phyloP scores from a whole-genome alignment of 2,888 invertebrate species.

The Hofmannophila pseudospretella region DNA sequence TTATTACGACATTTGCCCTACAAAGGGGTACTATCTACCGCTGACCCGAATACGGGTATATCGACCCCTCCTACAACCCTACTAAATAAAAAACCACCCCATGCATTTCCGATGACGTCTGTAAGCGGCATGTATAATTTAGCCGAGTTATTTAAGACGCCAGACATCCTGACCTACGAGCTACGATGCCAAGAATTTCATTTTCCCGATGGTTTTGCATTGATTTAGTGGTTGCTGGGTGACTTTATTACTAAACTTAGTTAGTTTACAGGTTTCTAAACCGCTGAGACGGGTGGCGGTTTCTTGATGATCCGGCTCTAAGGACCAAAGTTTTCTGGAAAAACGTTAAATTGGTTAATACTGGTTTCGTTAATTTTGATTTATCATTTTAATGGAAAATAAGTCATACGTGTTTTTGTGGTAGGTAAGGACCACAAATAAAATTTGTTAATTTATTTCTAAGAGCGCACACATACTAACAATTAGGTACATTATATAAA shows the following conservation, averaged over 20 bases:
- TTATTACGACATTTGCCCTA: background rate
- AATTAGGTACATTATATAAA: too few species aligned
- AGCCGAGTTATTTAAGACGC: constrained; percentile 18
- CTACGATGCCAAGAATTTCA: constrained; percentile 29
- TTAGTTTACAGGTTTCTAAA: background rate
- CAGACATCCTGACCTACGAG: constrained; percentile 30
- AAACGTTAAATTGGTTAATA: too few species aligned
- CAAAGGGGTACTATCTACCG: background rate
- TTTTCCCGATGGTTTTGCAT: constrained; percentile 18
- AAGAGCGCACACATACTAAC: too few species aligned
- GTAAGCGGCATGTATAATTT: constrained; percentile 15
- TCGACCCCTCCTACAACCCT: constrained; percentile 1
- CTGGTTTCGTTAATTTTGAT: too few species aligned
- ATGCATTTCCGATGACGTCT: background rate
- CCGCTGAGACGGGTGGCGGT: background rate
- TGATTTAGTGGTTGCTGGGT: background rate
- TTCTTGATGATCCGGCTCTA: background rate
- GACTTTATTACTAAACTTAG: background rate
- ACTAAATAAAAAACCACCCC: background rate
- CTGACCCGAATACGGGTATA: constrained; percentile 1
- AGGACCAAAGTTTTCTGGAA: too few species aligned
- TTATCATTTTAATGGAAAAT: too few species aligned
- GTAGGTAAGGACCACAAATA: too few species aligned
- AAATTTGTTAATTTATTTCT: too few species aligned
- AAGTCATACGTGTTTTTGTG: too few species aligned